Base-by-base conservation (phyloP, 2,888 invertebrate species). In the Fragum whitleyi region DNA sequence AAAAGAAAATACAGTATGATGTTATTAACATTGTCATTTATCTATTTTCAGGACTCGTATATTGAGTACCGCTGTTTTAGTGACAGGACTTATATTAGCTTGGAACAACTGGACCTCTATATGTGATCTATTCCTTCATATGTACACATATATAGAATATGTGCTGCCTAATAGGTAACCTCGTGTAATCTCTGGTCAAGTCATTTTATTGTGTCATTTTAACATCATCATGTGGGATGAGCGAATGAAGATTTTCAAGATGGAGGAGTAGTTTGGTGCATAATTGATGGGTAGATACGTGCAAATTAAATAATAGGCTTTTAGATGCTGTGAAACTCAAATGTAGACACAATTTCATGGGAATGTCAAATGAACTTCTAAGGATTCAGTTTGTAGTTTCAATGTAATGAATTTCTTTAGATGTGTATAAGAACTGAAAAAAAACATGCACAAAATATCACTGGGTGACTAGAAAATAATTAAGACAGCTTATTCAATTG, bases 31-130 rank as follows among this genome's bases (percentile, higher is more conserved):
- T 36, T 36, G 3, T 9, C 32, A 9, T 36, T 32, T 32, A 3
- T 16, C 42, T 6, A 36, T 3, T 73, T 88, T 73, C 89, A 91
- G 91, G 81, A 85, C 89, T 29, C 86, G 91, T 72, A 89, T 90
- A 28, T 79, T 91, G 39, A 88, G 85, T 39, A 91, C 90, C 1
- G 78, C 78, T 7, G 79, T 89, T 19, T 57, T 90, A 62, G 81
- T 90, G 39, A 62, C 88, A 32, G 75, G 79, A 57, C 29, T 90
- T 14, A 74, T 89, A 11, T 32, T 90, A 55, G 69, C 86, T 21
- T 89, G 87, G 84, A 87, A 88, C 68, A 88, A 90, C 75, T 87
- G 85, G 79, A 85, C 83, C 16, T 67, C 59, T 68, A 86, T 90
- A 71, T 76, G 75, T 73, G 85, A 85, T 59, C 69, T 82, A 55